Percentiles rank a stretch among this genome's conserved stretches.
Conservation (phyloP, 2,888 invertebrate species). For the Dynastes grantii region DNA sequence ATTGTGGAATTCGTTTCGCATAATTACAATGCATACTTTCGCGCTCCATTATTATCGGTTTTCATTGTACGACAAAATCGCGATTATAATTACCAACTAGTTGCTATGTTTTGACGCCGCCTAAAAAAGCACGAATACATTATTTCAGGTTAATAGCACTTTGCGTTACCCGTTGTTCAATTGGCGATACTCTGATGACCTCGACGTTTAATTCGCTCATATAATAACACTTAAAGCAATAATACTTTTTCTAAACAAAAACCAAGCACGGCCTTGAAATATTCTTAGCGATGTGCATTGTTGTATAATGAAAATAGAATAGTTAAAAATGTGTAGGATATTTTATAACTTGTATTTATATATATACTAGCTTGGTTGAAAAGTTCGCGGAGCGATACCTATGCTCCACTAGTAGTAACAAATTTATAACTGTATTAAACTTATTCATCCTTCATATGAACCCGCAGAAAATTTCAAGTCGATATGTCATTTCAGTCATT, state of each 20-base stretch:
- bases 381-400: too few species aligned
- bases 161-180: background rate
- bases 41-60: background rate
- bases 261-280: background rate
- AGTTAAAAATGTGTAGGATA: background rate
- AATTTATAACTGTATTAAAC: too few species aligned
- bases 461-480: too few species aligned
- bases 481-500: too few species aligned
- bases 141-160: background rate
- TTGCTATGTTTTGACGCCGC: slow-evolving; percentile 3
- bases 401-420: too few species aligned
- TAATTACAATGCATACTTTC: background rate
- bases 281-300: slow-evolving; percentile 4
- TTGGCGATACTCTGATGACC: background rate
- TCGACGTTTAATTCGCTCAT: background rate
- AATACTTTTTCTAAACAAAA: slow-evolving; percentile 5
- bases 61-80: background rate
- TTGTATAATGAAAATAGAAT: background rate
- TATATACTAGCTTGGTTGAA: too few species aligned
- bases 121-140: background rate
- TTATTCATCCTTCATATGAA: too few species aligned
- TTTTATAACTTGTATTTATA: too few species aligned
- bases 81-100: background rate
- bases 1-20: background rate
- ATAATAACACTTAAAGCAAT: background rate